Evolutionary conservation across 1,140 invertebrate genomes (phyloP), one percentile per base, ranked within the genome.

Genomic region (Telenomus remus): DNA sequence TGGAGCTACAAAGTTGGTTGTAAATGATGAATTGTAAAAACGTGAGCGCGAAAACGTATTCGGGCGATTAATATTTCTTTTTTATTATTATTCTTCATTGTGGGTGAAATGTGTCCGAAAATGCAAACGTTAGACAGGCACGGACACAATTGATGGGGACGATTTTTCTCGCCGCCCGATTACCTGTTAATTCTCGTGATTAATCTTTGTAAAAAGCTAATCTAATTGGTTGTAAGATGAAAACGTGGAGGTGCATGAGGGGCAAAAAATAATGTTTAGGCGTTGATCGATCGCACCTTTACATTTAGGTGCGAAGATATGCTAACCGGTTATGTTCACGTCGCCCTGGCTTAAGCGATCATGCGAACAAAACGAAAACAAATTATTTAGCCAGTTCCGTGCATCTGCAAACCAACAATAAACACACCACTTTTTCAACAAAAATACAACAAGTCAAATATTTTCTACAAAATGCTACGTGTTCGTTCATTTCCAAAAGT

Each of bases 121-220:
- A 50, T 46, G 35, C 44, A 37, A 50, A 42, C 47, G 15, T 13
- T 34, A 12, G 15, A 15, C 19, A 27, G 19, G 19, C 19, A 6
- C 6, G 19, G 59, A 53, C 37, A 53, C 37, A 63, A 63, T 63
- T 43, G 35, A 61, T 61, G 48, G 33, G 8, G 0, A 2, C 33
- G 11, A 47, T 63, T 63, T 63, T 63, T 63, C 49, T 63, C 15
- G 6, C 16, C 12, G 12, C 43, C 16, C 12, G 12, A 51, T 61
- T 51, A 34, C 5, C 27, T 13, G 59, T 46, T 63, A 63, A 63
- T 63, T 63, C 60, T 14, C 27, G n/a, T 54, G 44, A 65, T 65
- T 65, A 65, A 65, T 65, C 19, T 55, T 1, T 16, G 50, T 42
- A 48, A 65, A 65, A 65, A 65, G 13, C 13, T 55, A 65, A 65